Evolutionary conservation across 2,888 invertebrate species (phyloP).

Genomic region (Dyspetes luteomarginatus): DNA sequence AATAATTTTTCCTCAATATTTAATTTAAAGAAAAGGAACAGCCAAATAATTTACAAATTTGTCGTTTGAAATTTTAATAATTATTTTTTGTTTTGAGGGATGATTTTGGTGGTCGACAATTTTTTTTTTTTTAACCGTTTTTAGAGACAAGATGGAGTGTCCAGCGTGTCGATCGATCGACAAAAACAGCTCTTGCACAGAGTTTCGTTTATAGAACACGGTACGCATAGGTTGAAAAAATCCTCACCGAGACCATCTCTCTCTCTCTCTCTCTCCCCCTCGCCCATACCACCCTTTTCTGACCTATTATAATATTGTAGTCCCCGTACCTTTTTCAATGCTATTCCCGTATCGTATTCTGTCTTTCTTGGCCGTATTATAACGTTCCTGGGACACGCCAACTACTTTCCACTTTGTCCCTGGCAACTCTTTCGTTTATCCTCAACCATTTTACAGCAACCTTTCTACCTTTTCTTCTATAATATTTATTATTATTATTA

Average conservation of each 20-base stretch:
- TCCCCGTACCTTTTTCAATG: slow-evolving; percentile 52
- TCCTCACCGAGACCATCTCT: slow-evolving; percentile 41
- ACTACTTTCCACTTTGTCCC: slow-evolving; percentile 57
- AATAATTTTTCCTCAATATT: too few species aligned
- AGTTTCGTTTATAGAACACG: slow-evolving; percentile 65
- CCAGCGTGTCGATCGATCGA: slow-evolving; percentile 53
- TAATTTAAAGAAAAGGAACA: too few species aligned
- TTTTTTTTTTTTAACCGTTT: background rate
- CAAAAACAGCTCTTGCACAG: slow-evolving; percentile 30
- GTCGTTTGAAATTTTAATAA: background rate
- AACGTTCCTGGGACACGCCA: slow-evolving; percentile 80
- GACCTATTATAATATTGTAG: slow-evolving; percentile 65
- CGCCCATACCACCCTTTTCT: slow-evolving; percentile 49
- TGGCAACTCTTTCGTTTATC: slow-evolving; percentile 56
- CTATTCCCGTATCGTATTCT: slow-evolving; percentile 71
- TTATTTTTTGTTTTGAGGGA: background rate
- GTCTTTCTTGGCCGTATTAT: slow-evolving; percentile 76
- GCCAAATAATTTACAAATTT: background rate
- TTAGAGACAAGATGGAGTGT: slow-evolving; percentile 3
- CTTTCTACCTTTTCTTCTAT: background rate
- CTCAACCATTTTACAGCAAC: slow-evolving; percentile 30
- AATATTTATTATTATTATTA: background rate
- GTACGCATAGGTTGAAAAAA: slow-evolving; percentile 58
- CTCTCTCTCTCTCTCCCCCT: slow-evolving; percentile 31
- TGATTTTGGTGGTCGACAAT: background rate